phyloP scores from a whole-genome alignment of 92 coral and sea anemone genomes.

The Pocillopora meandrina region DNA sequence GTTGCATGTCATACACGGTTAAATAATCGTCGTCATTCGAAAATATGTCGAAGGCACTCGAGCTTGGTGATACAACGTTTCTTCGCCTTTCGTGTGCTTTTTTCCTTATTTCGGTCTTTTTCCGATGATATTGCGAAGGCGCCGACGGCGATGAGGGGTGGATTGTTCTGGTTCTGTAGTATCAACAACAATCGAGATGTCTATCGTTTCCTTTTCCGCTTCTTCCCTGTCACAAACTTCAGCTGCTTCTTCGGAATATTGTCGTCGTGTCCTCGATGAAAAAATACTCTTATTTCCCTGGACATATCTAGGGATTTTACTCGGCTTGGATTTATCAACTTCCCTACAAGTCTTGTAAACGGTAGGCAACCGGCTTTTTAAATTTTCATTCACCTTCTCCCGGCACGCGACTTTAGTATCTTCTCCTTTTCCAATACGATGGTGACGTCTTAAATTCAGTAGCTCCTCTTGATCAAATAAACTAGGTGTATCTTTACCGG shows the following conservation, averaged over 20 bases:
- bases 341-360: not conserved
- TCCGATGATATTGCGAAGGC: slow-evolving; percentile 50
- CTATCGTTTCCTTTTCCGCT: not conserved
- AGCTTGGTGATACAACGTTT: slow-evolving; percentile 8
- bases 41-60: not conserved
- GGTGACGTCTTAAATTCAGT: slow-evolving; percentile 9
- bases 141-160: slow-evolving; percentile 36
- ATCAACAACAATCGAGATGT: slow-evolving; percentile 3
- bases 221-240: not conserved
- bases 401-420: not conserved
- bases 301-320: not conserved
- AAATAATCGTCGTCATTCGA: not conserved
- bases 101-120: slow-evolving; percentile 54
- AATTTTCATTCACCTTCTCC: not conserved
- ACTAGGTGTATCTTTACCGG: not conserved
- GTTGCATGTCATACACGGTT: not conserved
- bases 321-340: not conserved
- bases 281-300: not conserved
- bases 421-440: not conserved
- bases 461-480: slow-evolving; percentile 18
- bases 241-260: not conserved
- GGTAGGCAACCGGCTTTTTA: not conserved
- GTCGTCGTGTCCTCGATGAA: not conserved
- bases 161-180: slow-evolving; percentile 11
- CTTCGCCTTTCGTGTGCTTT: slow-evolving; percentile 39